Conservation (phyloP, 1,140 invertebrate genomes). For the Pemphigus obesinymphae region DNA sequence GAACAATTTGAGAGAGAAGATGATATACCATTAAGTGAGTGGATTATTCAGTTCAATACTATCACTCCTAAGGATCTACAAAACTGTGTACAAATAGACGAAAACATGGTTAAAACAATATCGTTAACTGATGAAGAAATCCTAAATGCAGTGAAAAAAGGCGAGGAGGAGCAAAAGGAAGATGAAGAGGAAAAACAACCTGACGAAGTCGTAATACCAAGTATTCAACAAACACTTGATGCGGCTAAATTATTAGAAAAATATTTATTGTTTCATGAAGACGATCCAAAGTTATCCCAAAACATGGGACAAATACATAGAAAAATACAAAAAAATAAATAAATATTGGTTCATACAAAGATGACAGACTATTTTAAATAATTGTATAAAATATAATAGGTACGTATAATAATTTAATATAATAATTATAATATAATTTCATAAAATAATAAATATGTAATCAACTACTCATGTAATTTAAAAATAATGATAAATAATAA, state of each 20-base stretch:
- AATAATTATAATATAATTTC: too few relatives aligned
- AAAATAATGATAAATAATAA: too few relatives aligned
- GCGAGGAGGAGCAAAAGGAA: conserved; percentile 4
- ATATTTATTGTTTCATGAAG: neutral
- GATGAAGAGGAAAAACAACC: conserved; percentile 12
- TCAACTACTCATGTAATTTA: too few relatives aligned
- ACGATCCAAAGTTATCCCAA: neutral
- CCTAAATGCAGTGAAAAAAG: neutral
- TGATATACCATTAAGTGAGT: neutral
- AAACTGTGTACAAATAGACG: neutral
- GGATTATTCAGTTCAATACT: neutral
- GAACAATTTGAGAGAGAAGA: neutral
- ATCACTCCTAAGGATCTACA: neutral
- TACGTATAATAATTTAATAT: too few relatives aligned
- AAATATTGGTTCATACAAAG: neutral
- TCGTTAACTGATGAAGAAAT: conserved; percentile 12
- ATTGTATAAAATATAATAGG: neutral
- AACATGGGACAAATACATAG: neutral
- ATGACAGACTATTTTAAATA: neutral
- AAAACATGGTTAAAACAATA: neutral
- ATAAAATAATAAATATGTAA: too few relatives aligned
- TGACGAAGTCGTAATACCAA: conserved; percentile 1
- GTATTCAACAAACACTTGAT: neutral
- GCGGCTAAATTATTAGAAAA: neutral
- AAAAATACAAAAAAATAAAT: neutral